Conservation (phyloP, 2,113 vertebrate species). For the Guaruba guarouba region DNA sequence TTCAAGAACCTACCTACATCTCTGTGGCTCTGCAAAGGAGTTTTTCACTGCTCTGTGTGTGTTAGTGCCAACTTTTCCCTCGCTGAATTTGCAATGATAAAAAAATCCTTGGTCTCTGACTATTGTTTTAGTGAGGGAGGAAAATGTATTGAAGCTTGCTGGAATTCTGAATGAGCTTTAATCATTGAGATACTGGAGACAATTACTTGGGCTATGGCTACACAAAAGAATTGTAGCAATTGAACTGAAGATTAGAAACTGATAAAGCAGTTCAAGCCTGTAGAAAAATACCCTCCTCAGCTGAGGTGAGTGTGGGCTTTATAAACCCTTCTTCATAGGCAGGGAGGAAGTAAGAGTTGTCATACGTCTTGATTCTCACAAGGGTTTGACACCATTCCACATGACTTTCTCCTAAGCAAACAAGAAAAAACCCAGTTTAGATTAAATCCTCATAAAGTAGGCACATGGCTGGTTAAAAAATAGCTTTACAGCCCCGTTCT, state of each 20-base stretch:
- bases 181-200: constrained; percentile 15
- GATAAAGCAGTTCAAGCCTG: not conserved
- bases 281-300: not conserved
- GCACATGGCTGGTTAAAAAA: not conserved
- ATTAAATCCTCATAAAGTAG: not conserved
- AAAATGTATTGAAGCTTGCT: constrained; percentile 17
- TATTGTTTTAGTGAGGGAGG: not conserved
- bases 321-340: not conserved
- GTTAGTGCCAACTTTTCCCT: not conserved
- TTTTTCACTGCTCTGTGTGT: not conserved
- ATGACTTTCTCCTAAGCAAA: not conserved
- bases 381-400: not conserved
- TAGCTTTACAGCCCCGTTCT: not conserved
- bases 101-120: not conserved
- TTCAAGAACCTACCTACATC: not conserved
- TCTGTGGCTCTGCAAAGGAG: not conserved
- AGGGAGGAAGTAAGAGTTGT: not conserved
- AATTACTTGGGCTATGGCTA: not conserved
- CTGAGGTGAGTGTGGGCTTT: not conserved
- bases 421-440: not conserved
- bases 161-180: constrained; percentile 52
- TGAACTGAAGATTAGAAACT: constrained; percentile 27
- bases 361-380: not conserved
- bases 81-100: not conserved
- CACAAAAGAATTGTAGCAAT: not conserved